Conservation (phyloP, 2,797 vertebrate genomes). For the Anisognathus igniventris region DNA sequence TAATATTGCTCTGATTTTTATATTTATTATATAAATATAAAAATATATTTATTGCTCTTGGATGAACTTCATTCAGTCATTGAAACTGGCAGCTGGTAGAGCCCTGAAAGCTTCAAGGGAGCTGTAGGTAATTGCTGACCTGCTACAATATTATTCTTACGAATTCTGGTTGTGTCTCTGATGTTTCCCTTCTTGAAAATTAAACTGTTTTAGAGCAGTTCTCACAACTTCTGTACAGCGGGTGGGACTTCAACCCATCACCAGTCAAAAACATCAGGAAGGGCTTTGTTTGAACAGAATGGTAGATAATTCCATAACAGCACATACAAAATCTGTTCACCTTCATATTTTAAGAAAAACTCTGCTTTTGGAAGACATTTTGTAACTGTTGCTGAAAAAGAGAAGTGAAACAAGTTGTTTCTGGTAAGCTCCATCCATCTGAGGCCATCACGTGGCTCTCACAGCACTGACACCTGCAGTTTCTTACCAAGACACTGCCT, state of each 20-base stretch:
- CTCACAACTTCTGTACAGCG: not conserved
- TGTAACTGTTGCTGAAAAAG: not conserved
- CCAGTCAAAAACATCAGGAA: not conserved
- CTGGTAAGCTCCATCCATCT: not conserved
- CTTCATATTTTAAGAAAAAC: not conserved
- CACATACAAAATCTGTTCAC: accelerated
- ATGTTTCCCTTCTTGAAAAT: not conserved
- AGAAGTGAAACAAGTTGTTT: conserved; percentile 42
- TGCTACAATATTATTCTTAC: not conserved
- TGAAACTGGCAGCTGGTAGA: not conserved
- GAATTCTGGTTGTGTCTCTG: not conserved
- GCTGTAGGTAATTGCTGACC: not conserved
- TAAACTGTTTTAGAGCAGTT: not conserved
- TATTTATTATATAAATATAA: no score
- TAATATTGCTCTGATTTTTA: not conserved
- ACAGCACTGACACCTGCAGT: not conserved
- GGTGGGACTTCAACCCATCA: not conserved
- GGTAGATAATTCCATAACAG: not conserved
- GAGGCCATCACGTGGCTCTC: not conserved
- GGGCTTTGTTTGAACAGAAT: not conserved
- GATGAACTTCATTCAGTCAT: not conserved
- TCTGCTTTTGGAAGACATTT: not conserved
- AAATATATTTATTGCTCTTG: not conserved
- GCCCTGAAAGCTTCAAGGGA: not conserved
- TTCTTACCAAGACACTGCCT: not conserved